Evolutionary conservation across 2,888 invertebrate species (phyloP).

Genomic region (Aelia acuminata): DNA sequence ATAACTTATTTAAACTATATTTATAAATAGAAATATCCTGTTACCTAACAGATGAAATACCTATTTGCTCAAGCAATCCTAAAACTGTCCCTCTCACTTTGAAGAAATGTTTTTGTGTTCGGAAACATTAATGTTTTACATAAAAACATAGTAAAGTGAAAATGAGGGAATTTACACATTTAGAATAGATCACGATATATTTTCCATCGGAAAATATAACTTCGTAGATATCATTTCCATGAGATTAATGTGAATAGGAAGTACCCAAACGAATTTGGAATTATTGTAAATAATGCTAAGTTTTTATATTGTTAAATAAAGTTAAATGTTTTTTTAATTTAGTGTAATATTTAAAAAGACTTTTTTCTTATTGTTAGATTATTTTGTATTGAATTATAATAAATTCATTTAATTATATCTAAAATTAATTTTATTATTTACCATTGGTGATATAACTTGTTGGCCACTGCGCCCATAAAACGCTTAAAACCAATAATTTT

Average conservation of each 20-base stretch:
- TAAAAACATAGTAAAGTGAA: constrained; percentile 49
- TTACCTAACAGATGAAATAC: constrained; percentile 29
- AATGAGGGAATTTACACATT: constrained; percentile 14
- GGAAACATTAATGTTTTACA: background rate
- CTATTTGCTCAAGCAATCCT: constrained; percentile 37
- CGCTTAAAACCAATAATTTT: no score
- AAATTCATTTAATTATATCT: background rate
- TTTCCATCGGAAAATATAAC: constrained; percentile 53
- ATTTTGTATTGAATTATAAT: constrained; percentile 43
- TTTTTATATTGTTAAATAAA: constrained; percentile 21
- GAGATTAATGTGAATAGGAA: background rate
- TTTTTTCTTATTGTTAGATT: constrained; percentile 16
- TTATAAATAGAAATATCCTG: constrained; percentile 16
- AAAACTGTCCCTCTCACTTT: constrained; percentile 18
- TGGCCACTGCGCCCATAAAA: no score
- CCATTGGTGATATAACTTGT: no score
- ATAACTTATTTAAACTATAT: constrained; percentile 25
- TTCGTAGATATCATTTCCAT: constrained; percentile 41
- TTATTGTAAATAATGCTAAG: constrained; percentile 25
- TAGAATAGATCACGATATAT: constrained; percentile 53
- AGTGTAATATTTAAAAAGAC: constrained; percentile 37
- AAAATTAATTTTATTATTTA: background rate
- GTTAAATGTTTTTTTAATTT: background rate
- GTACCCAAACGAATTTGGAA: background rate
- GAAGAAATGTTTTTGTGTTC: constrained; percentile 29